Conservation (phyloP, 2,888 invertebrate species). For the Ariolimax columbianus region DNA sequence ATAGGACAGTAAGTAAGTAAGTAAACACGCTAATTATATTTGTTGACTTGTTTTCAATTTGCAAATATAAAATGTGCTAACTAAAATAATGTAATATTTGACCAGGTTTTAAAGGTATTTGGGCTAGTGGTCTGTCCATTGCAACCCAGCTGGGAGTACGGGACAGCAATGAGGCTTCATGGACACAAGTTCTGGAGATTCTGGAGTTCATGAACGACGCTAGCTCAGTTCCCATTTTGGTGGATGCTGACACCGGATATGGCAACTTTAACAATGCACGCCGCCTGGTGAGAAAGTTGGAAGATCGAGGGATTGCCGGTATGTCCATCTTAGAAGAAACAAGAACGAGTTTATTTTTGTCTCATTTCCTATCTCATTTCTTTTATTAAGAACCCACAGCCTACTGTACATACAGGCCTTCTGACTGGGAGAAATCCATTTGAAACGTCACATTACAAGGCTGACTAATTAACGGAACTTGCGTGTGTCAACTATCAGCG, state of each 20-base stretch:
- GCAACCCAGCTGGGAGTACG: conserved; percentile 79
- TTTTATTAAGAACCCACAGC: no score
- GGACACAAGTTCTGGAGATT: conserved; percentile 80
- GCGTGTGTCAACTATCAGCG: no score
- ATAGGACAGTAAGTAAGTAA: no score
- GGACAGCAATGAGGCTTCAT: conserved; percentile 80
- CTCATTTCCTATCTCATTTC: no score
- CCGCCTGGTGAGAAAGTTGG: conserved; percentile 78
- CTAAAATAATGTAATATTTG: background rate
- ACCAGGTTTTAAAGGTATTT: conserved; percentile 77
- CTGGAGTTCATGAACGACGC: conserved; percentile 80
- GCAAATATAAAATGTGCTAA: background rate
- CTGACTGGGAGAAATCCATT: no score
- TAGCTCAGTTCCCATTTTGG: conserved; percentile 78
- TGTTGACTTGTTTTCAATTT: no score
- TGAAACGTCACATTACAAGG: no score
- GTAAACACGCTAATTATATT: no score
- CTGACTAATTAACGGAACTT: no score
- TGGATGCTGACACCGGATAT: conserved; percentile 80
- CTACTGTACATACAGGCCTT: no score
- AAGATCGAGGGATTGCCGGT: conserved; percentile 80
- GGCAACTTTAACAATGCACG: conserved; percentile 80
- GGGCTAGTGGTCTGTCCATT: conserved; percentile 80
- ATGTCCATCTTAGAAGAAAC: conserved; percentile 24
- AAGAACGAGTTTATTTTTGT: no score